A percentile compares a stretch with the other conserved stretches of the same genome.
Evolutionary conservation across 1,140 invertebrate genomes (phyloP).

Genomic region (Eciton burchellii): DNA sequence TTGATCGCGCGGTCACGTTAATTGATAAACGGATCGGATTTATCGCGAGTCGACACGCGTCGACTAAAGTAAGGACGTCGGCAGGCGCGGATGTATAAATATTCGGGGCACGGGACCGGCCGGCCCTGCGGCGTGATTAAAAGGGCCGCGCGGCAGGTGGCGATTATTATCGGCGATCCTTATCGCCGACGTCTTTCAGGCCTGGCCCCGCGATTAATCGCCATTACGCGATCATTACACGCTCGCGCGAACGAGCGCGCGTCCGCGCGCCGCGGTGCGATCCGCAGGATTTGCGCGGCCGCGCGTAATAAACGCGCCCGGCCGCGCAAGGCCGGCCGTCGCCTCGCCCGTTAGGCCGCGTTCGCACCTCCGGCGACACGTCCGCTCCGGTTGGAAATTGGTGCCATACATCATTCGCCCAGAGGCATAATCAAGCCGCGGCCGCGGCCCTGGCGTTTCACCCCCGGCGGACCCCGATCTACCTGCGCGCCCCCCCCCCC

Average conservation of each 20-base stretch:
- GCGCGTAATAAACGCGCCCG: no score
- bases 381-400: conserved; percentile 78
- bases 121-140: conserved; percentile 50
- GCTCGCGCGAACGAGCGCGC: conserved; percentile 60
- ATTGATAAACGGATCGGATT: conserved; percentile 59
- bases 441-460: conserved; percentile 15
- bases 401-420: conserved; percentile 75
- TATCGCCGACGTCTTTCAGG: conserved; percentile 49
- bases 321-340: no score
- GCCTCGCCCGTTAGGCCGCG: conserved; percentile 69
- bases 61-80: conserved; percentile 49
- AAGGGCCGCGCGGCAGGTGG: conserved; percentile 52
- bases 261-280: no score
- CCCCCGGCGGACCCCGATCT: background rate
- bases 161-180: conserved; percentile 56
- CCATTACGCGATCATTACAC: conserved; percentile 68
- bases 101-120: background rate
- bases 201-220: conserved; percentile 61
- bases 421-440: conserved; percentile 76
- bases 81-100: conserved; percentile 48
- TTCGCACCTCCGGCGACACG: conserved; percentile 74
- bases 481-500: conserved; percentile 16
- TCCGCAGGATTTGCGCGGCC: conserved; percentile 48
- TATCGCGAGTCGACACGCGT: conserved; percentile 55
- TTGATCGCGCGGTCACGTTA: conserved; percentile 36